Evolutionary conservation across 2,888 invertebrate genomes (phyloP).

Genomic region (Julus scanicus): DNA sequence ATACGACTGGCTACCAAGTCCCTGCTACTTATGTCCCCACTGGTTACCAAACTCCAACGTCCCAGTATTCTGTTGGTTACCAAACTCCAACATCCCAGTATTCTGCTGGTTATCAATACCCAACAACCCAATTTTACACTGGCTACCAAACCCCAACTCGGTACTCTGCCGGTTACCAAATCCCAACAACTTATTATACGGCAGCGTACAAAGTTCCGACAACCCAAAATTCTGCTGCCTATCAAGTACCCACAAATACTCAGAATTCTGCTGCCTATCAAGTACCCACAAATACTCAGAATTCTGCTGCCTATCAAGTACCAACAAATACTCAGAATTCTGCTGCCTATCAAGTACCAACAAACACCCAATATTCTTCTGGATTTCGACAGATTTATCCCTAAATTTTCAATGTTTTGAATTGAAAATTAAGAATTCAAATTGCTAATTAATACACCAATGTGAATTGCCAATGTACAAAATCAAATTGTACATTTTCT

Average conservation of each 20-base stretch:
- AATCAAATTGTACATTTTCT: neutral
- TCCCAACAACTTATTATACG: neutral
- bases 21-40: neutral
- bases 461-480: neutral
- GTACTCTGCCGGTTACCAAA: neutral
- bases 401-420: neutral
- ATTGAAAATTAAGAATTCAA: neutral
- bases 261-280: no score
- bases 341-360: neutral
- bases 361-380: neutral
- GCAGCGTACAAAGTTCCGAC: conserved; percentile 1
- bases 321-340: no score
- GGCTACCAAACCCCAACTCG: neutral
- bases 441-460: neutral
- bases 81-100: neutral
- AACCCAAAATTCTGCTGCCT: neutral
- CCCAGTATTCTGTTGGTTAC: neutral
- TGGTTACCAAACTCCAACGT: neutral
- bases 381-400: neutral
- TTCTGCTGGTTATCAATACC: neutral
- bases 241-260: neutral
- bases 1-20: neutral
- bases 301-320: no score
- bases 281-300: no score
- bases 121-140: conserved; percentile 3